Percentiles rank a stretch among this genome's conserved stretches.
Conservation (phyloP, 2,113 vertebrate genomes). For the Xenopus laevis region DNA sequence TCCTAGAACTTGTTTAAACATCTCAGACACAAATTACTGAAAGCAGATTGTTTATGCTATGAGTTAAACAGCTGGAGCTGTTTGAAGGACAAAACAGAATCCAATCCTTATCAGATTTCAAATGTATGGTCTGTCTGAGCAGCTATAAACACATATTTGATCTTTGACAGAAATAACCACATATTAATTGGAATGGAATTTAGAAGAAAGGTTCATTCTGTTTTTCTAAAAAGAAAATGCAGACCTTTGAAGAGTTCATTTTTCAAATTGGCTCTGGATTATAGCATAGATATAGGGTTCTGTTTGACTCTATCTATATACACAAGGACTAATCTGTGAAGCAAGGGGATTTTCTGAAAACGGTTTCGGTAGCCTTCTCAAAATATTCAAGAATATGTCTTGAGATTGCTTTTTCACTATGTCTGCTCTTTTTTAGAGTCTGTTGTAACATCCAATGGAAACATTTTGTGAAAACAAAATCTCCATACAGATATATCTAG, state of each 20-base stretch:
- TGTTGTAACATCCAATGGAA: too few relatives aligned
- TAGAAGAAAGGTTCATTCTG: constrained; percentile 16
- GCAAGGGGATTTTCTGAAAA: constrained; percentile 19
- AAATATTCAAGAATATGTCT: too few relatives aligned
- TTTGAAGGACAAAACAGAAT: constrained; percentile 20
- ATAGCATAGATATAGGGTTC: constrained; percentile 23
- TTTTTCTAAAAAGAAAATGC: constrained; percentile 12
- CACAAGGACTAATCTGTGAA: constrained; percentile 31
- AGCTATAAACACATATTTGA: constrained; percentile 33
- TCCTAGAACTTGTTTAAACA: neutral
- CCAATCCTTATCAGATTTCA: constrained; percentile 20
- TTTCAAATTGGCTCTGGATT: constrained; percentile 35
- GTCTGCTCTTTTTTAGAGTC: too few relatives aligned
- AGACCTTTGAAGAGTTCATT: constrained; percentile 40
- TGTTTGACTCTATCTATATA: constrained; percentile 24
- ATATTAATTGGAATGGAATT: constrained; percentile 29
- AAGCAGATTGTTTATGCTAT: neutral
- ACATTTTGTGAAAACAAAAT: too few relatives aligned
- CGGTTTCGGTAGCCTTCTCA: constrained; percentile 12
- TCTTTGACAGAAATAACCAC: constrained; percentile 30
- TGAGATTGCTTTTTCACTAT: too few relatives aligned
- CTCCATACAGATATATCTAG: too few relatives aligned
- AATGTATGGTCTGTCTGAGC: constrained; percentile 16
- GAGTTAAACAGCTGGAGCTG: neutral
- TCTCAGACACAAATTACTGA: neutral